Evolutionary conservation across 2,888 invertebrate species (phyloP), one percentile per base, ranked within the genome.

Genomic region (Tetheella fluctuosa): DNA sequence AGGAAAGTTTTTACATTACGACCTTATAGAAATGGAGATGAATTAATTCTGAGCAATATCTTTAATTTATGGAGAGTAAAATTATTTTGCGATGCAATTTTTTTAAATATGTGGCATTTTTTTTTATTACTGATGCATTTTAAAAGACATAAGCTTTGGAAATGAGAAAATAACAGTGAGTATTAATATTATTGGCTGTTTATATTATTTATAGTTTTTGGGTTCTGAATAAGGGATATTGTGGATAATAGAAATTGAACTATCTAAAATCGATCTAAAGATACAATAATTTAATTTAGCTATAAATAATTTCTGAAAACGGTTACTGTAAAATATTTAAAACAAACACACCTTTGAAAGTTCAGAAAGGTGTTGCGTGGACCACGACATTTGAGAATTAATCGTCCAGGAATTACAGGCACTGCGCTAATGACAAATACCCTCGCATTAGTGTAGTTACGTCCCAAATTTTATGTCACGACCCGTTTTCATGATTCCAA

Each of bases 351-450:
- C 54, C 20, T 54, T 55, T 34, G 54, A 23, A 34, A 23, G 15
- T 55, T 55, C 4, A 15, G 30, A 34, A 37, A 23, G 55, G 54
- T 54, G 34, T 54, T 8, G 20, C 7, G 42, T 42, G 42, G 2
- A 34, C 54, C 20, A 20, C 12, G 34, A 34, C 54, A 54, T 54
- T 37, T 34, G 37, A 34, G 23, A 55, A 55, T 34, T 55, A 34
- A 55, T 55, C 55, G 20, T 20, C 34, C 55, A 34, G 34, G 13
- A 10, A 55, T 55, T 55, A 37, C 37, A 13, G 37, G 37, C 13
- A 13, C 17, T 15, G 17, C 30, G 34, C 30, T 30, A 54, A 54
- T 30, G 20, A 39, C 13, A n/a, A n/a, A n/a, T n/a, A 37, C 23
- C 34, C 17, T n/a, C 37, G 48, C 17, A 48, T 42, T 42, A 39